Conservation (phyloP, 1,140 invertebrate genomes). For the Panonychus citri region DNA sequence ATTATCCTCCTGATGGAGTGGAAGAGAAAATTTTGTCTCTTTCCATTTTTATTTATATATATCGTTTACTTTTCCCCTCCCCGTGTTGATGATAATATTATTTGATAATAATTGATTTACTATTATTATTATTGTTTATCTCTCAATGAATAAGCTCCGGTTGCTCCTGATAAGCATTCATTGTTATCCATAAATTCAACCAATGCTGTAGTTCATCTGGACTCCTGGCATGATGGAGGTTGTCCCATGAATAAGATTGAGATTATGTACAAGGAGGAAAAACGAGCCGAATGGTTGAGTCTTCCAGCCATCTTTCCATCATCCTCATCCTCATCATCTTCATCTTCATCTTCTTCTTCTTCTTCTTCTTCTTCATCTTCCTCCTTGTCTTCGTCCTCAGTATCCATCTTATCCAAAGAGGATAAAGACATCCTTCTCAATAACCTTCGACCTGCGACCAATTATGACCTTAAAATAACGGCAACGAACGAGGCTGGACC, state of each 20-base stretch:
- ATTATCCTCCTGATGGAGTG: too few species aligned
- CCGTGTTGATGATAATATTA: neutral
- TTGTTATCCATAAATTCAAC: constrained; percentile 38
- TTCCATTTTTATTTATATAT: too few species aligned
- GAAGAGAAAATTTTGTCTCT: too few species aligned
- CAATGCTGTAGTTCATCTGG: constrained; percentile 39
- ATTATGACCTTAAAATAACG: constrained; percentile 59
- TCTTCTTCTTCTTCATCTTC: neutral
- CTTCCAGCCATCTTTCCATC: neutral
- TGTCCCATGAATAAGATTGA: constrained; percentile 35
- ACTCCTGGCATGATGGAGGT: constrained; percentile 52
- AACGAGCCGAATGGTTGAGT: neutral
- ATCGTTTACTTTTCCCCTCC: neutral
- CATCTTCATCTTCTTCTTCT: neutral
- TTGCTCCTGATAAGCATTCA: constrained; percentile 14
- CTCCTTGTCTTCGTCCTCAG: neutral
- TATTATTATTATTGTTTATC: too few species aligned
- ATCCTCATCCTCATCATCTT: too few species aligned
- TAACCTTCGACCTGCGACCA: constrained; percentile 52
- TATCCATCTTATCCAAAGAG: neutral
- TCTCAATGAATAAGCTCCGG: too few species aligned
- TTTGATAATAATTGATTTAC: neutral
- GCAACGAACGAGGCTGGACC: constrained; percentile 79
- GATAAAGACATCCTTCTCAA: constrained; percentile 14
- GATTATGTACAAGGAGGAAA: neutral